phyloP scores from a whole-genome alignment of 2,888 invertebrate genomes.

The Galerucella calmariensis region DNA sequence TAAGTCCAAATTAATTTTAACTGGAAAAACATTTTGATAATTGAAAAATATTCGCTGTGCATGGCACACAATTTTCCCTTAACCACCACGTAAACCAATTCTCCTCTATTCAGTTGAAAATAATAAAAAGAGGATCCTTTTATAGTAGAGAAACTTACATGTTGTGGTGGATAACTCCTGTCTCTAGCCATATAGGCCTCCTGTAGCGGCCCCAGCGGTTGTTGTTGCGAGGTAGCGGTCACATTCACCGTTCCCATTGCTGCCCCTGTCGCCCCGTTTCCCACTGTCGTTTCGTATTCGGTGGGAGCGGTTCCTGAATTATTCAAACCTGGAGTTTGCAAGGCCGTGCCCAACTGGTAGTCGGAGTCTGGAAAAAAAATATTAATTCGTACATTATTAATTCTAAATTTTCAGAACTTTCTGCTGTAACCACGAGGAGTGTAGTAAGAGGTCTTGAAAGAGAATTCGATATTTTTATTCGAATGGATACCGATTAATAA shows the following conservation, averaged over 20 bases:
- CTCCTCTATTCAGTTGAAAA: background rate
- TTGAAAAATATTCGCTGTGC: too few species aligned
- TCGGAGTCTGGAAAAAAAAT: slow-evolving; percentile 71
- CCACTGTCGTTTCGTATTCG: slow-evolving; percentile 57
- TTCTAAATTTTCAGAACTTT: slow-evolving; percentile 21
- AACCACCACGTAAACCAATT: too few species aligned
- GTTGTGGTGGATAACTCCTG: slow-evolving; percentile 60
- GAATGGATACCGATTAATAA: background rate
- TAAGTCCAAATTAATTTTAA: too few species aligned
- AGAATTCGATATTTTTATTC: slow-evolving; percentile 23
- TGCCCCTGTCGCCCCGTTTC: slow-evolving; percentile 49
- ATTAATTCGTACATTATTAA: slow-evolving; percentile 38
- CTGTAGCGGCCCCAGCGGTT: slow-evolving; percentile 57
- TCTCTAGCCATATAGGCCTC: slow-evolving; percentile 64
- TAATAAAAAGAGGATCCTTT: slow-evolving; percentile 2
- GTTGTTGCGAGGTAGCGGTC: slow-evolving; percentile 36
- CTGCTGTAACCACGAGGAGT: slow-evolving; percentile 2
- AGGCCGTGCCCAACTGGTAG: slow-evolving; percentile 78
- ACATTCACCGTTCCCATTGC: slow-evolving; percentile 41
- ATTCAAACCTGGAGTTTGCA: slow-evolving; percentile 72
- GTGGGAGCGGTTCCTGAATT: slow-evolving; percentile 60
- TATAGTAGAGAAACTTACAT: slow-evolving; percentile 56
- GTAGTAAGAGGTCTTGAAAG: slow-evolving; percentile 5
- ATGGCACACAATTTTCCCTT: too few species aligned
- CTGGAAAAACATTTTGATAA: too few species aligned